Evolutionary conservation across 2,113 vertebrate species (phyloP).

Genomic region (Pteruthius melanotis): DNA sequence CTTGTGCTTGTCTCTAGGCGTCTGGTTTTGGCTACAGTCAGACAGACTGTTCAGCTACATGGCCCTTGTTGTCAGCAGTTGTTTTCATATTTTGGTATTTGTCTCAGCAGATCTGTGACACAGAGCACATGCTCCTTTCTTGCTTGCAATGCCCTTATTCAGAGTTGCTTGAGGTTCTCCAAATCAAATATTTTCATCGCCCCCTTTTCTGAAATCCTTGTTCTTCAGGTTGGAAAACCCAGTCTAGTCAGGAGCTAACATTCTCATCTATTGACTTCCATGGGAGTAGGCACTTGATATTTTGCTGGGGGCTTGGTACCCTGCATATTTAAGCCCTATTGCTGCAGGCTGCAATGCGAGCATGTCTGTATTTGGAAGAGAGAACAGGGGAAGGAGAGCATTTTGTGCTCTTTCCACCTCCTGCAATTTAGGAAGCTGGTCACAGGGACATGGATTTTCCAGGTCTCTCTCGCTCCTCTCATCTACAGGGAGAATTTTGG

Average conservation of each 20-base stretch:
- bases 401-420: not conserved
- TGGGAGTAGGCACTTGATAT: not conserved
- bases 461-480: not conserved
- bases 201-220: not conserved
- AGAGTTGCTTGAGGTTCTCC: not conserved
- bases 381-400: not conserved
- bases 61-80: not conserved
- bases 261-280: not conserved
- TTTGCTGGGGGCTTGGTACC: not conserved
- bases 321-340: not conserved
- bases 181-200: not conserved
- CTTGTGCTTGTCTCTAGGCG: not conserved
- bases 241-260: not conserved
- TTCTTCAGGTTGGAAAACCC: not conserved
- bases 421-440: not conserved
- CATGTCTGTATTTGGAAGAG: not conserved
- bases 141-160: not conserved
- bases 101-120: not conserved
- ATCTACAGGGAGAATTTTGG: not conserved
- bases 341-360: not conserved
- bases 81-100: not conserved
- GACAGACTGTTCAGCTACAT: not conserved
- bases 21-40: constrained; percentile 5
- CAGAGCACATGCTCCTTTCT: not conserved
- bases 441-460: fast-evolving